These are phyloP conservation scores for Trialeurodes vaporariorum DNA, from an alignment of 1,140 invertebrate genomes.

Conservation along the genomic window DNA sequence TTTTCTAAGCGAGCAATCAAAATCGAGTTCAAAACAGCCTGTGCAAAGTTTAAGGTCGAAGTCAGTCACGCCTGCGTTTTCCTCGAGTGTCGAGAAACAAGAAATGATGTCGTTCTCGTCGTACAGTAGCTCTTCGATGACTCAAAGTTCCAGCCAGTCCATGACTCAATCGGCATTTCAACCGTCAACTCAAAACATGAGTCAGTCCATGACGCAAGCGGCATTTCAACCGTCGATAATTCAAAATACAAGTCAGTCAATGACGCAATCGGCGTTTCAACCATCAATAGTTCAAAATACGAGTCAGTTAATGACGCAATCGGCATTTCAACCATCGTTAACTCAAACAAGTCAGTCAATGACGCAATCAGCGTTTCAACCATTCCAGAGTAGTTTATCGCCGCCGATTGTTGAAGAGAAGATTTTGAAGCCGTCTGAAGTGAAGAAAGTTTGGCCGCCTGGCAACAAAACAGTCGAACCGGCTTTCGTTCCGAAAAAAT, in stretches of 20 bases:
- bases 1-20: not conserved
- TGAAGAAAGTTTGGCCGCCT: slow-evolving; percentile 20
- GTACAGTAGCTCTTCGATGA: not conserved
- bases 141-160: not conserved
- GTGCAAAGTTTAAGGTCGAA: not conserved
- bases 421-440: slow-evolving; percentile 24
- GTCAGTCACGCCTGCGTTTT: not conserved
- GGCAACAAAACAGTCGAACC: slow-evolving; percentile 10
- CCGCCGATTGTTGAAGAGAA: slow-evolving; percentile 28
- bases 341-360: not conserved
- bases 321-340: not conserved
- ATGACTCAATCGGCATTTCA: not conserved
- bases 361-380: not conserved
- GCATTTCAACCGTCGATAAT: not conserved
- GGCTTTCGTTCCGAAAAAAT: slow-evolving; percentile 14
- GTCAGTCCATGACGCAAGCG: not conserved
- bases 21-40: not conserved
- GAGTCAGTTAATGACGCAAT: not conserved
- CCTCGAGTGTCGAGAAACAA: not conserved
- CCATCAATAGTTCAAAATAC: not conserved
- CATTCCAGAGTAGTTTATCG: not conserved
- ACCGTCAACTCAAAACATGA: not conserved
- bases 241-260: not conserved
- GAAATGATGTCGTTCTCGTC: not conserved
- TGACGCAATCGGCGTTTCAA: not conserved